A percentile compares a stretch with the other conserved stretches of the same genome.
These are phyloP conservation scores for Romanogobio albipinnatus DNA, from an alignment of 2,113 vertebrate genomes.

Conservation along the genomic window DNA sequence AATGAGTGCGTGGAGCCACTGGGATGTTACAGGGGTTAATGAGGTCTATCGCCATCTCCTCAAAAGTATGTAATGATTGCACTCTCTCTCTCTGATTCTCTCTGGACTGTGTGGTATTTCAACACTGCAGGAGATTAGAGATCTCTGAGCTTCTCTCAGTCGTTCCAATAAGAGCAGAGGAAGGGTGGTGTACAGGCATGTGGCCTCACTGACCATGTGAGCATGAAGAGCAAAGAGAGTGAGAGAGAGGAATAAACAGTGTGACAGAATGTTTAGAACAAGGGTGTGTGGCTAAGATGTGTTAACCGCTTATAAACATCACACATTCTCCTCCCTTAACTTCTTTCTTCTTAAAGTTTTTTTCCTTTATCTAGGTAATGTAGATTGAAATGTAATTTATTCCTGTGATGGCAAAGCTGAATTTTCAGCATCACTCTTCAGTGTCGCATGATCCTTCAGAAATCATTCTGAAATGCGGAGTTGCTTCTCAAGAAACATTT, in stretches of 20 bases:
- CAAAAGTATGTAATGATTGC: conserved; percentile 1
- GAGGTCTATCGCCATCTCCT: conserved; percentile 21
- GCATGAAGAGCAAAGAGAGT: background rate
- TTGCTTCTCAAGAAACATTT: background rate
- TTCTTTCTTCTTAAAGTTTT: background rate
- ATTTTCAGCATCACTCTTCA: background rate
- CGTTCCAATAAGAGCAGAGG: background rate
- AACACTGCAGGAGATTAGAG: conserved; percentile 38
- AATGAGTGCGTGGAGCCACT: background rate
- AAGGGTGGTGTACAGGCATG: conserved; percentile 19
- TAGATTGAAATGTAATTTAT: too few species aligned
- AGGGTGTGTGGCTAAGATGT: background rate
- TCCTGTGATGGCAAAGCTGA: too few species aligned
- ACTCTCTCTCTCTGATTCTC: background rate
- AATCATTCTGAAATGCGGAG: background rate
- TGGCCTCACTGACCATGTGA: conserved; percentile 20
- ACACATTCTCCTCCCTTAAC: background rate
- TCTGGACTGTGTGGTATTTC: conserved; percentile 44
- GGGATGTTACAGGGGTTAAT: conserved; percentile 14
- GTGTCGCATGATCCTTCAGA: background rate
- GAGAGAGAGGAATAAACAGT: background rate
- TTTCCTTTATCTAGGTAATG: too few species aligned
- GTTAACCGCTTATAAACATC: background rate
- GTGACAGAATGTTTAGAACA: background rate
- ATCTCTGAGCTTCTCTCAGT: conserved; percentile 20